Conservation (phyloP, 2,888 invertebrate genomes). For the Oligia strigilis region DNA sequence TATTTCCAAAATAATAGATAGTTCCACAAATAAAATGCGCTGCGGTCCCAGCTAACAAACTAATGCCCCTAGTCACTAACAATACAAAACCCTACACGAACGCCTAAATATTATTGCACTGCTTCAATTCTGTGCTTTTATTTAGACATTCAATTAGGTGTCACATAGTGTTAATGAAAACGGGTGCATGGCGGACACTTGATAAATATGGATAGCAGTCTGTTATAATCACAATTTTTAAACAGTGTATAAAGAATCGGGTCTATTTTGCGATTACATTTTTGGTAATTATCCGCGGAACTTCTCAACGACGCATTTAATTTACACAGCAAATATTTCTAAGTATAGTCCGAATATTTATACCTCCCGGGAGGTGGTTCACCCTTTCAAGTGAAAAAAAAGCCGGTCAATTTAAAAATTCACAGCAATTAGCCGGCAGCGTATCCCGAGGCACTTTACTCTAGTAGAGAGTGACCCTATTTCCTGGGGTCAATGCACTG, state of each 20-base stretch:
- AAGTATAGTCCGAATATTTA: background rate
- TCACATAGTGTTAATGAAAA: background rate
- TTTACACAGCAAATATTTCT: background rate
- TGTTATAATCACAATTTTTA: background rate
- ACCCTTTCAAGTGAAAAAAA: slow-evolving; percentile 36
- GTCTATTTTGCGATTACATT: background rate
- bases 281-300: background rate
- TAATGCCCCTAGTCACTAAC: background rate
- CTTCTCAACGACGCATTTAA: background rate
- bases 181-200: background rate
- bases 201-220: background rate
- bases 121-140: background rate
- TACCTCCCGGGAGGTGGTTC: background rate
- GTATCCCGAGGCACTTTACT: slow-evolving; percentile 27
- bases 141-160: background rate
- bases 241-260: background rate
- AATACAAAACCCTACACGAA: background rate
- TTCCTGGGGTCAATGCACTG: slow-evolving; percentile 64
- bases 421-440: slow-evolving; percentile 45
- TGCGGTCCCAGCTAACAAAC: background rate
- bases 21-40: background rate
- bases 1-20: background rate
- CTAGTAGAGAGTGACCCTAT: slow-evolving; percentile 61
- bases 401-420: slow-evolving; percentile 46
- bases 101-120: background rate